These are phyloP conservation scores for Amphibalanus amphitrite DNA, from an alignment of 1,140 invertebrate genomes.

Conservation along the genomic window DNA sequence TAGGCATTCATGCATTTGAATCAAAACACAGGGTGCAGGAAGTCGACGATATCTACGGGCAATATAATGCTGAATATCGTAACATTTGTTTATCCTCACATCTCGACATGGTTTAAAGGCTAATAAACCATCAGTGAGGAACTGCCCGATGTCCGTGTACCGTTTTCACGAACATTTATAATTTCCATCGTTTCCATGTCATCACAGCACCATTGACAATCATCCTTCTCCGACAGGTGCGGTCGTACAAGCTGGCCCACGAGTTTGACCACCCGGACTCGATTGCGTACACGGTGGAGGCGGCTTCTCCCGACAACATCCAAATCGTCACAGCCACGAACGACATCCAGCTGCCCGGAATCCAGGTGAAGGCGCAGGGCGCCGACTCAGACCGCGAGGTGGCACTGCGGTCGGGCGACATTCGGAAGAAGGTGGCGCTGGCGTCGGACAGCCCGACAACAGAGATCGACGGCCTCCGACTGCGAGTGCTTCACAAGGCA, in stretches of 20 bases:
- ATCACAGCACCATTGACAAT: no score
- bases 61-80: no score
- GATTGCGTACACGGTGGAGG: not conserved
- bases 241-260: not conserved
- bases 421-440: not conserved
- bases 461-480: not conserved
- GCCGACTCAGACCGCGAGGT: no score
- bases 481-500: not conserved
- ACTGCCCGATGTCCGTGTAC: no score
- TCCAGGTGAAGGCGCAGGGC: not conserved
- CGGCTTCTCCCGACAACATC: not conserved
- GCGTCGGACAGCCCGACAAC: not conserved
- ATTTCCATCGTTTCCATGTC: no score
- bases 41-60: no score
- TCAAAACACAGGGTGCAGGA: no score
- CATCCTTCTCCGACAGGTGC: constrained; percentile 37
- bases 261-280: constrained; percentile 1
- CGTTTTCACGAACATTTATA: no score
- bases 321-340: not conserved
- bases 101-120: no score
- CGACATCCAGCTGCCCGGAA: not conserved
- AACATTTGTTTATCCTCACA: no score
- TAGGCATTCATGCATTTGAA: no score
- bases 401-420: not conserved
- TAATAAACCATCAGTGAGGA: no score